A percentile compares a stretch with the other conserved stretches of the same genome.
phyloP scores from a whole-genome alignment of 2,888 invertebrate genomes.

The Eugnorisma glareosa region DNA sequence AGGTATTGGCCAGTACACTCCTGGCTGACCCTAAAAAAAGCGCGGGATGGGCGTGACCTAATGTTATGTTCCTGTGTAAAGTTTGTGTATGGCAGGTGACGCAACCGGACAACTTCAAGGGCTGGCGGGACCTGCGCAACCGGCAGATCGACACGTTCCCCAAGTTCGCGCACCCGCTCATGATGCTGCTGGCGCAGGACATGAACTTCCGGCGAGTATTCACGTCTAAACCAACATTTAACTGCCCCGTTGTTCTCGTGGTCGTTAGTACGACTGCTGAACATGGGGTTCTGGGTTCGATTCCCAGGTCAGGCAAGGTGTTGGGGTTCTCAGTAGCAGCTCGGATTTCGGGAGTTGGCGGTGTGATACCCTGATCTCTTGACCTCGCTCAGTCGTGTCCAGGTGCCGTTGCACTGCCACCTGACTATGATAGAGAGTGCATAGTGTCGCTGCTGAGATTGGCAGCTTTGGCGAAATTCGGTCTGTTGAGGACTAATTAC shows the following conservation, averaged over 20 bases:
- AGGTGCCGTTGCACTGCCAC: too few species aligned
- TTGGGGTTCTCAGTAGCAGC: neutral
- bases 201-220: constrained; percentile 77
- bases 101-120: constrained; percentile 80
- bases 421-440: neutral
- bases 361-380: neutral
- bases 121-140: constrained; percentile 80
- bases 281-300: neutral
- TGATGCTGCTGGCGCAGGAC: constrained; percentile 81
- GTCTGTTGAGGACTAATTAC: neutral
- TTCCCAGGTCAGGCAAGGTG: neutral
- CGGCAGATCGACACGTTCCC: constrained; percentile 84
- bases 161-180: constrained; percentile 82
- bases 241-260: neutral
- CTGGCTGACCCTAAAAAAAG: neutral
- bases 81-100: constrained; percentile 70
- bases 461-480: neutral
- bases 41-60: neutral
- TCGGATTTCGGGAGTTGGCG: neutral
- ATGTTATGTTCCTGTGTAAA: neutral
- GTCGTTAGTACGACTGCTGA: neutral
- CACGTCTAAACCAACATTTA: neutral
- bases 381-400: neutral
- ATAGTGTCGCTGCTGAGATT: neutral
- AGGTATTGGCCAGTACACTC: neutral